Evolutionary conservation across 2,113 vertebrate species (phyloP).

Genomic region (Peucedramus taeniatus): DNA sequence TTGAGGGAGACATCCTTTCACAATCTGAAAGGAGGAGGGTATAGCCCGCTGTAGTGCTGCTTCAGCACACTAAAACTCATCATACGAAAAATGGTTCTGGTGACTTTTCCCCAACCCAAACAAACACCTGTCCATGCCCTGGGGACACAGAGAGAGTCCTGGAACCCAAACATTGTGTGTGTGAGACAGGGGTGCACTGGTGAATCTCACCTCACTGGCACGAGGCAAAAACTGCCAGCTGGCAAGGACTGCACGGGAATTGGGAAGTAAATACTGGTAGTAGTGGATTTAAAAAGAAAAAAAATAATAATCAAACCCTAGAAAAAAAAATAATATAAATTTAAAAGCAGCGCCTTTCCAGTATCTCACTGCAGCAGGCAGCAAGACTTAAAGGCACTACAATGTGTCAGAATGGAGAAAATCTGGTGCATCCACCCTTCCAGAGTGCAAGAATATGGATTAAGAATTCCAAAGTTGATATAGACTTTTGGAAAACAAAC

Average conservation of each 20-base stretch:
- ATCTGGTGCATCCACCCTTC: conserved; percentile 60
- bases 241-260: neutral
- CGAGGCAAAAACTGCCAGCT: neutral
- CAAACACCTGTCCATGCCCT: neutral
- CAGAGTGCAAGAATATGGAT: conserved; percentile 66
- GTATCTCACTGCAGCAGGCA: conserved; percentile 59
- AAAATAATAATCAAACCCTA: neutral
- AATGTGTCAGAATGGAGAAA: conserved; percentile 67
- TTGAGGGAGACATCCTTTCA: conserved; percentile 62
- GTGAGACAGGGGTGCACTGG: neutral
- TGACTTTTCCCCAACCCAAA: conserved; percentile 51
- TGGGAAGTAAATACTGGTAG: conserved; percentile 43
- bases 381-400: conserved; percentile 83
- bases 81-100: neutral
- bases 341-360: conserved; percentile 72
- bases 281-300: conserved; percentile 21
- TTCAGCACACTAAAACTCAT: conserved; percentile 76
- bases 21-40: conserved; percentile 90
- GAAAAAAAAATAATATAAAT: conserved; percentile 11
- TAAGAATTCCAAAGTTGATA: conserved; percentile 29
- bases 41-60: conserved; percentile 83
- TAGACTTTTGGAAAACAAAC: conserved; percentile 41
- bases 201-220: conserved; percentile 7
- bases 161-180: conserved; percentile 47
- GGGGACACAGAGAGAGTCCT: conserved; percentile 64